Conservation (phyloP, 2,113 vertebrate genomes). For the Thalassoma bifasciatum region DNA sequence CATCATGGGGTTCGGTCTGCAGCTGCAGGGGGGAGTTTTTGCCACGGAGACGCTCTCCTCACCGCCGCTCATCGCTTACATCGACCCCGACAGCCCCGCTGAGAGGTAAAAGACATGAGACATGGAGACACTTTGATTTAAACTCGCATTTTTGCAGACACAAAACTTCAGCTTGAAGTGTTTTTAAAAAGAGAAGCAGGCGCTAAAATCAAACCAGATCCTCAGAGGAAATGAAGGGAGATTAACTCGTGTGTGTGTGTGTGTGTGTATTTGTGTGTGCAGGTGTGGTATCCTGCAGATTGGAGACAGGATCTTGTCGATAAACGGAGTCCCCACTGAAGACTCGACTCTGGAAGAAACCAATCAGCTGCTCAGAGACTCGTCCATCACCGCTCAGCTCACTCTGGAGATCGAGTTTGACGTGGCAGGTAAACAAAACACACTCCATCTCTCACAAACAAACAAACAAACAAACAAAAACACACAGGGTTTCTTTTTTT, state of each 20-base stretch:
- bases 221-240: too few species aligned
- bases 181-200: too few species aligned
- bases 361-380: slow-evolving; percentile 96
- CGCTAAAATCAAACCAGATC: too few species aligned
- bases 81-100: slow-evolving; percentile 95
- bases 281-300: slow-evolving; percentile 97
- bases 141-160: too few species aligned
- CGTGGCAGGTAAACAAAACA: slow-evolving; percentile 89
- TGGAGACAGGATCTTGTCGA: slow-evolving; percentile 95
- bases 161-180: too few species aligned
- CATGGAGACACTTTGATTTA: too few species aligned
- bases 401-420: slow-evolving; percentile 99
- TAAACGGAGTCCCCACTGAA: slow-evolving; percentile 95
- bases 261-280: slow-evolving; percentile 31
- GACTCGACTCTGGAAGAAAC: slow-evolving; percentile 98
- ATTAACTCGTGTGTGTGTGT: neutral
- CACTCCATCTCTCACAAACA: too few species aligned
- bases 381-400: slow-evolving; percentile 94
- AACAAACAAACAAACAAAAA: neutral
- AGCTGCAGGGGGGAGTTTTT: slow-evolving; percentile 97
- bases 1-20: slow-evolving; percentile 94
- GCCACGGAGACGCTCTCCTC: slow-evolving; percentile 96
- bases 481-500: slow-evolving; percentile 11
- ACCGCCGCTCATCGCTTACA: slow-evolving; percentile 97
- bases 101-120: slow-evolving; percentile 86